Evolutionary conservation across 2,113 vertebrate species (phyloP), one percentile per base, ranked within the genome.

Genomic region (Vulpes ferrilata): DNA sequence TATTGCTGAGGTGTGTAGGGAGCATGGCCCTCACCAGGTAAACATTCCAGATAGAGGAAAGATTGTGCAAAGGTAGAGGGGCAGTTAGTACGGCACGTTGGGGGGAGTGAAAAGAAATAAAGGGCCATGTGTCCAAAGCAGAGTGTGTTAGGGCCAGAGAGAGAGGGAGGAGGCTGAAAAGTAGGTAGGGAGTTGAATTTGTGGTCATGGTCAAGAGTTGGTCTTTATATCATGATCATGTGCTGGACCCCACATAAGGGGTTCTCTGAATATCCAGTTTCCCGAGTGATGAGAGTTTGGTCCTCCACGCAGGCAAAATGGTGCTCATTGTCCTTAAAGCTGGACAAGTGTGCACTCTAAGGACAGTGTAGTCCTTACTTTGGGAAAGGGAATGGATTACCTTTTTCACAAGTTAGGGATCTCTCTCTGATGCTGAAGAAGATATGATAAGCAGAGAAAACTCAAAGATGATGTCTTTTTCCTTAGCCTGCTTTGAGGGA

Each of bases 261-360:
- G 11, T 51, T 67, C 30, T 12, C n/a, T 60, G 32, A 7, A 43
- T 15, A 25, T 1, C 51, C 32, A 53, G 76, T 20, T 25, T 73
- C 11, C 10, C 4, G 17, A 85, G 9, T 13, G 12, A 4, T 43
- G 74, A 59, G 60, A 59, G 19, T 43, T 8, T 92, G 7, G 64
- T 19, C 76, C 55, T 74, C 17, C 11, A 1, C 13, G 13, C 4
- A 71, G 88, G 55, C 35, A 83, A 30, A 10, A 17, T 48, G n/a
- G 80, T 3, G 1, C 27, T 27, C 4, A 4, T 48, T 2, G 0
- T 30, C 43, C 16, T 20, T 11, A 43, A 5, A 6, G n/a, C 10
- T 43, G 43, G 43, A 43, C 43, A 43, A 43, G 0, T 22, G 27
- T 35, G 27, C 30, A 11, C 15, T 43, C 43, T 43, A 43, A 43